Conservation (phyloP, 2,888 invertebrate genomes). For the Leptothorax acervorum region DNA sequence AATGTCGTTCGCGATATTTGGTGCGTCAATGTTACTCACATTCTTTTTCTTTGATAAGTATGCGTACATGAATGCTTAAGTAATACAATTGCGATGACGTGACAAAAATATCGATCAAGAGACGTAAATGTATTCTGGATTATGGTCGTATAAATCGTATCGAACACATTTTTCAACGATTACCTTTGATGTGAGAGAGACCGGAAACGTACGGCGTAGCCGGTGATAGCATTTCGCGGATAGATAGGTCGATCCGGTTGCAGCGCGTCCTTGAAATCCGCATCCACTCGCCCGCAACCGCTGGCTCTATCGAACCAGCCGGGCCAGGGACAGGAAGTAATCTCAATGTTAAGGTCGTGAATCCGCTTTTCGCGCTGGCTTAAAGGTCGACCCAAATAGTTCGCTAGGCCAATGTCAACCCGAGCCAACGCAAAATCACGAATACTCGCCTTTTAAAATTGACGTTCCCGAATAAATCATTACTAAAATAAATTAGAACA, state of each 20-base stretch:
- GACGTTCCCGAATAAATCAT: background rate
- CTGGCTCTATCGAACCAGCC: conserved; percentile 82
- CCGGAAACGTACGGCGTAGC: conserved; percentile 4
- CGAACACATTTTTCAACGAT: background rate
- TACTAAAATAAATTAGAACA: background rate
- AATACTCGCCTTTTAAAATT: background rate
- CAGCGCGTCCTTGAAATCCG: conserved; percentile 76
- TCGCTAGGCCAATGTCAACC: background rate
- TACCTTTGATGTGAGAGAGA: conserved; percentile 12
- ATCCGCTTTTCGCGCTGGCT: conserved; percentile 25
- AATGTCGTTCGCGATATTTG: background rate
- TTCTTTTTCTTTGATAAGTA: background rate
- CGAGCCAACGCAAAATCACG: background rate
- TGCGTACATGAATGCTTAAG: background rate
- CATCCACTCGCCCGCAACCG: conserved; percentile 75
- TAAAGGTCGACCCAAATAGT: background rate
- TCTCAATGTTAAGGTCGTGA: conserved; percentile 78
- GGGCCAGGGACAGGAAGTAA: conserved; percentile 78
- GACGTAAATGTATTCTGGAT: background rate
- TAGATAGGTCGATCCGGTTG: conserved; percentile 71
- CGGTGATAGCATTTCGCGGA: conserved; percentile 38
- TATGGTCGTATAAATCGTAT: background rate
- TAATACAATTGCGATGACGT: background rate
- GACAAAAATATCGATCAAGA: background rate
- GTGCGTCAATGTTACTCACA: background rate